These are phyloP conservation scores for Philereme transversata DNA, from an alignment of 2,888 invertebrate species.

Conservation along the genomic window DNA sequence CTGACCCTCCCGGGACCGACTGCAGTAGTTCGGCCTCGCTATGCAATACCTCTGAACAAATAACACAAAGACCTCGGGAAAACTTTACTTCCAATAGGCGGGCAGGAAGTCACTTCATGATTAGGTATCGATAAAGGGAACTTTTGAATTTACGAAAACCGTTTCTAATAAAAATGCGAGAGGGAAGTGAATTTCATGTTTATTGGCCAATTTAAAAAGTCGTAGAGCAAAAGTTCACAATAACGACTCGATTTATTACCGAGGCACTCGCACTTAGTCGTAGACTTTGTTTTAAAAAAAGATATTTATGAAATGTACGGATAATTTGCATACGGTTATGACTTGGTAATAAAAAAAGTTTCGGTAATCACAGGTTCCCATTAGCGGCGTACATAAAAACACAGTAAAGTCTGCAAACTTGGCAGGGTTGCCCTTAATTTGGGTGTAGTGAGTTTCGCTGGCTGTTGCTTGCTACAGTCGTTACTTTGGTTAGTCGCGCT, in stretches of 20 bases:
- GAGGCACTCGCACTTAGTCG: slow-evolving; percentile 29
- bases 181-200: slow-evolving; percentile 47
- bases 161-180: slow-evolving; percentile 45
- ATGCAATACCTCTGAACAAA: slow-evolving; percentile 29
- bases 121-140: slow-evolving; percentile 40
- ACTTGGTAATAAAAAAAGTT: slow-evolving; percentile 31
- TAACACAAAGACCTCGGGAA: slow-evolving; percentile 24
- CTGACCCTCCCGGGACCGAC: slow-evolving; percentile 27
- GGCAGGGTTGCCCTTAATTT: slow-evolving; percentile 52
- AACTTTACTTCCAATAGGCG: slow-evolving; percentile 28
- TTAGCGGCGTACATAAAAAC: slow-evolving; percentile 44
- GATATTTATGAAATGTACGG: slow-evolving; percentile 26
- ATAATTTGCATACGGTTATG: slow-evolving; percentile 31
- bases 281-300: slow-evolving; percentile 30
- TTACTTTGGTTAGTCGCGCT: slow-evolving; percentile 58
- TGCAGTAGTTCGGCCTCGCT: slow-evolving; percentile 25
- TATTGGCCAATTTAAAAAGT: slow-evolving; percentile 51
- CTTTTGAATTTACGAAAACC: slow-evolving; percentile 37
- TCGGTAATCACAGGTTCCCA: slow-evolving; percentile 42
- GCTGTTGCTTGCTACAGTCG: slow-evolving; percentile 63
- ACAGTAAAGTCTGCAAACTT: slow-evolving; percentile 40
- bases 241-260: slow-evolving; percentile 43
- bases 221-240: slow-evolving; percentile 48
- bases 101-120: slow-evolving; percentile 35
- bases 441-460: slow-evolving; percentile 42